Base-by-base conservation (phyloP, 2,888 invertebrate species). In the Omphaloscelis lunosa region DNA sequence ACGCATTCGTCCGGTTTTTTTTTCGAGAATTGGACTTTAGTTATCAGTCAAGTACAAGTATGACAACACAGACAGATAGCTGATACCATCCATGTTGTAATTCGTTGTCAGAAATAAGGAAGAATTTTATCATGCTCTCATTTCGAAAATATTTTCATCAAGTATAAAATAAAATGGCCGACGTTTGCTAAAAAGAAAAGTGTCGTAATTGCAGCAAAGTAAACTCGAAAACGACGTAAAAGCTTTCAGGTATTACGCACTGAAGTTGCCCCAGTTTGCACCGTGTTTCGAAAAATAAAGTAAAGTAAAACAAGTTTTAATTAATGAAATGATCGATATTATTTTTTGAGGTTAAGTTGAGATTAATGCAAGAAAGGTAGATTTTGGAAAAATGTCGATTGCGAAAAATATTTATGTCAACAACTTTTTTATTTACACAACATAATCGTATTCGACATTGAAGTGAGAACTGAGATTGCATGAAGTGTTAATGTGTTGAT, bases 241-340 rank as follows among this genome's bases (percentile, higher is more conserved):
- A 53, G 39, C 73, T 80, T 80, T 86, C 71, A 84, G 86, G 59
- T 84, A 62, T 85, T 82, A 77, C 75, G 85, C 39, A 77, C 61
- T 70, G 9, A 73, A 53, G 34, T 17, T 69, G 85, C 53, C 62
- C 78, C 9, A 84, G 76, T 81, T 86, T 68, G 39, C 27, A n/a
- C 8, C 41, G 23, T 34, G 66, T 82, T 69, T 84, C 74, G 73
- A 74, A 65, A 85, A 80, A 66, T 27, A 34, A 70, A 70, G 65
- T 34, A 65, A 63, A 68, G 34, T 67, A 56, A 27, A 56, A 75
- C 74, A 58, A 77, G 72, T 61, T 74, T 79, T 71, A 67, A 68
- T 77, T 69, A 73, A 51, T 62, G 1, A 48, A 70, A 27, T 73
- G 61, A 82, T 87, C 77, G 15, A 83, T 80, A 51, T 39, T 72